Conservation (phyloP, 2,888 invertebrate species). For the Listrodromus nycthemerus region DNA sequence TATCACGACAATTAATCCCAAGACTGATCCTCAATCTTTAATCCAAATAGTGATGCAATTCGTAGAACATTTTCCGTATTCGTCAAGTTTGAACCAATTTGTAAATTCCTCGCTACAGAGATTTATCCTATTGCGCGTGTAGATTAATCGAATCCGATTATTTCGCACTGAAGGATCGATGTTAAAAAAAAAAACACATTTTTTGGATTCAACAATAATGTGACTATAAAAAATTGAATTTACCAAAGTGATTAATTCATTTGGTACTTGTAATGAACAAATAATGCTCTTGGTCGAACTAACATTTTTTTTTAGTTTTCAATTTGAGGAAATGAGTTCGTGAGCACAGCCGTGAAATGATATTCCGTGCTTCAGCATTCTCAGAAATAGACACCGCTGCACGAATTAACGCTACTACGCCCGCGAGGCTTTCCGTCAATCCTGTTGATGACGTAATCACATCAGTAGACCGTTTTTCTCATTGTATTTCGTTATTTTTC, state of each 20-base stretch:
- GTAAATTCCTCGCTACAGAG: conserved; percentile 20
- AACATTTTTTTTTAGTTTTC: background rate
- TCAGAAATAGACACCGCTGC: conserved; percentile 59
- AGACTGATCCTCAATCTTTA: conserved; percentile 24
- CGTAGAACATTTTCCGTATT: conserved; percentile 27
- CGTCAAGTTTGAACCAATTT: conserved; percentile 1
- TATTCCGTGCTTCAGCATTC: conserved; percentile 9
- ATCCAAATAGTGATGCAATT: conserved; percentile 16
- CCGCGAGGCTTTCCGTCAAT: conserved; percentile 45
- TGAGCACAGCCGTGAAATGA: background rate
- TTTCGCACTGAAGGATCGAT: background rate
- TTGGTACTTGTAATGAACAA: background rate
- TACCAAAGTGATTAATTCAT: background rate
- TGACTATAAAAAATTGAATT: background rate
- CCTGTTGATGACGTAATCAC: conserved; percentile 69
- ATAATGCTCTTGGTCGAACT: background rate
- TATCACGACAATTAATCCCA: conserved; percentile 46
- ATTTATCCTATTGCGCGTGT: background rate
- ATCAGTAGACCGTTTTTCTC: conserved; percentile 65
- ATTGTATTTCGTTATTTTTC: conserved; percentile 63
- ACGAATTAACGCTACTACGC: conserved; percentile 53
- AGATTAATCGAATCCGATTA: background rate
- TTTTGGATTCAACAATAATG: background rate
- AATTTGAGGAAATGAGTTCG: background rate
- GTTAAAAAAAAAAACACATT: background rate